These are phyloP conservation scores for Luscinia megarhynchos DNA, from an alignment of 2,797 vertebrate genomes.

Conservation along the genomic window DNA sequence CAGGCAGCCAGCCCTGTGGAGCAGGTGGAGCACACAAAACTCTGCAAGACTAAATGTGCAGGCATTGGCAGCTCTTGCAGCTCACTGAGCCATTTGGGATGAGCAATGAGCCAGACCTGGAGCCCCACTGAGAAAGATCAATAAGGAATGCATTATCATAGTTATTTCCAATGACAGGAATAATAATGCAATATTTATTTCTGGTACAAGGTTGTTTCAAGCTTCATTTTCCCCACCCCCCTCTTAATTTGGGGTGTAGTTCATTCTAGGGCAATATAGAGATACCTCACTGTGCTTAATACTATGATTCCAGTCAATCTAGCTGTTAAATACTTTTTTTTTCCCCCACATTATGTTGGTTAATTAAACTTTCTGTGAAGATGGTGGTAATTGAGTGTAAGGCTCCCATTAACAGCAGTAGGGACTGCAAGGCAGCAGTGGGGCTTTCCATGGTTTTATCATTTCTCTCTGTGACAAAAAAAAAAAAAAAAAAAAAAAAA, in stretches of 20 bases:
- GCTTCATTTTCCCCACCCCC: not conserved
- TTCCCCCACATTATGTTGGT: not conserved
- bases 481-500: not conserved
- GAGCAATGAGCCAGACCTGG: conserved; percentile 60
- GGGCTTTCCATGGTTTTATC: not conserved
- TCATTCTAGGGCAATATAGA: not conserved
- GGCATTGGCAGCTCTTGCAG: not conserved
- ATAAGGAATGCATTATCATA: conserved; percentile 70
- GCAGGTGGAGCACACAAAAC: not conserved
- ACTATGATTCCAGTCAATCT: not conserved
- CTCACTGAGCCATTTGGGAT: conserved; percentile 40
- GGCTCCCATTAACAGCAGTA: not conserved
- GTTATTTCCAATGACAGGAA: conserved; percentile 58
- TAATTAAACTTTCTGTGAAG: conserved; percentile 41
- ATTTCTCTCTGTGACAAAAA: not conserved
- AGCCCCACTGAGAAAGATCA: conserved; percentile 61
- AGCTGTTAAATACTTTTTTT: not conserved
- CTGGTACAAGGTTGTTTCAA: conserved; percentile 44
- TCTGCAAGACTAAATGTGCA: not conserved
- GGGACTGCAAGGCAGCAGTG: not conserved
- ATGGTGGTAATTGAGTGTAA: not conserved
- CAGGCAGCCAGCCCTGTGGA: not conserved
- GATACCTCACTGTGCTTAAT: not conserved
- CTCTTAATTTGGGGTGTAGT: not conserved
- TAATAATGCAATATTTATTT: conserved; percentile 63